phyloP scores from a whole-genome alignment of 2,888 invertebrate genomes.

The Lasius platythorax region DNA sequence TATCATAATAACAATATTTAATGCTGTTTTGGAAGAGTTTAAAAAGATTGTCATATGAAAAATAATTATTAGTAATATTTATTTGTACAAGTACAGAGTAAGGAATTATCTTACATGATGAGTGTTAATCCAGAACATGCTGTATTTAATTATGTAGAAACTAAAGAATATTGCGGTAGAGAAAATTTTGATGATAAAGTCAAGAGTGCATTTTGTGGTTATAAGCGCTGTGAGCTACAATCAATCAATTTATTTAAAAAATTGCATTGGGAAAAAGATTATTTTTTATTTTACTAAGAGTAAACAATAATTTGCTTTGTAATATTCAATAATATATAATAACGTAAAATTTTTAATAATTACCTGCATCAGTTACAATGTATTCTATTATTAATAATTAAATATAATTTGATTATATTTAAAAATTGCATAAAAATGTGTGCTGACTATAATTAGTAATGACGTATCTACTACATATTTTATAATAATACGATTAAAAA shows the following conservation, averaged over 20 bases:
- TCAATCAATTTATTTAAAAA: background rate
- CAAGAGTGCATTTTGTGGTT: background rate
- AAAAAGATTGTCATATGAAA: background rate
- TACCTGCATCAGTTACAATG: background rate
- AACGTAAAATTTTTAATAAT: background rate
- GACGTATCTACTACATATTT: background rate
- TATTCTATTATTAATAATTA: background rate
- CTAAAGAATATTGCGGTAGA: background rate
- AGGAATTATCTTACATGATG: background rate
- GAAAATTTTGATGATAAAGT: background rate
- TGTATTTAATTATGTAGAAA: background rate
- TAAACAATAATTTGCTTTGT: background rate
- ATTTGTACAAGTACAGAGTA: background rate
- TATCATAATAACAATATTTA: background rate
- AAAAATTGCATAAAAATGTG: background rate
- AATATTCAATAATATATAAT: background rate
- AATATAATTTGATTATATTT: background rate
- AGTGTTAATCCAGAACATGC: background rate
- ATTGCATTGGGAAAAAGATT: background rate
- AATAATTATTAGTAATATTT: background rate
- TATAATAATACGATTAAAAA: background rate
- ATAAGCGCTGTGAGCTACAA: conserved; percentile 15
- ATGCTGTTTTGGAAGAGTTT: background rate
- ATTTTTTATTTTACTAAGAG: background rate
- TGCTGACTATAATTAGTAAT: background rate